phyloP scores from a whole-genome alignment of 2,113 vertebrate genomes.

The Brachyhypopomus occidentalis region DNA sequence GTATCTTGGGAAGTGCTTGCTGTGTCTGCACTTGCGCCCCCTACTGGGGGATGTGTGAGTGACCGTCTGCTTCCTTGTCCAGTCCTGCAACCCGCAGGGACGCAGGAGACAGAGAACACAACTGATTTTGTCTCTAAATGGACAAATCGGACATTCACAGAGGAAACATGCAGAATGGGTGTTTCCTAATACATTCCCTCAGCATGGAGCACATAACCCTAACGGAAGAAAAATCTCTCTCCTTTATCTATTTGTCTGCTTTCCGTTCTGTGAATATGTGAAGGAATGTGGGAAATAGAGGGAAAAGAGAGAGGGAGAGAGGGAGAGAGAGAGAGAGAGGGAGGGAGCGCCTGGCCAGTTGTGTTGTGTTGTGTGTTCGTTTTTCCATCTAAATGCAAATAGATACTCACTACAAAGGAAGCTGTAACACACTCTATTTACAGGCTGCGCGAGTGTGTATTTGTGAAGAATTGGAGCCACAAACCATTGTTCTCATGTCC shows the following conservation, averaged over 20 bases:
- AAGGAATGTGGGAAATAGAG: background rate
- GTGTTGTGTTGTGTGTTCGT: conserved; percentile 55
- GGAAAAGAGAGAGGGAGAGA: background rate
- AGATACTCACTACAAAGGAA: conserved; percentile 40
- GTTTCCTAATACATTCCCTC: background rate
- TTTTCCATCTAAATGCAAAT: conserved; percentile 79
- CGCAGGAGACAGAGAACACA: no score
- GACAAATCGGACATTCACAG: no score
- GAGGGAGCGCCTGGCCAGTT: conserved; percentile 13
- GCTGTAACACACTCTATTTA: conserved; percentile 50
- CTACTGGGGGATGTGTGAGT: no score
- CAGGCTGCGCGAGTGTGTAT: conserved; percentile 39
- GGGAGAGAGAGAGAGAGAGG: background rate
- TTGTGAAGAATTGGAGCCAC: conserved; percentile 47
- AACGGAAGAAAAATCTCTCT: background rate
- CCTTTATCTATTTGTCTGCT: background rate
- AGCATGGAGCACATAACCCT: no score
- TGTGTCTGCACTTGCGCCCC: no score
- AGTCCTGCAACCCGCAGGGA: no score
- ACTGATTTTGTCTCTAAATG: no score
- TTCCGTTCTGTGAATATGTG: background rate
- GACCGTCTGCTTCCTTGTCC: no score
- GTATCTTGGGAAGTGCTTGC: no score
- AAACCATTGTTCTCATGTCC: conserved; percentile 54
- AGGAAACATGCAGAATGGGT: no score